A percentile compares a stretch with the other conserved stretches of the same genome.
Evolutionary conservation across 2,888 invertebrate genomes (phyloP).

Genomic region (Cosmopolites sordidus): DNA sequence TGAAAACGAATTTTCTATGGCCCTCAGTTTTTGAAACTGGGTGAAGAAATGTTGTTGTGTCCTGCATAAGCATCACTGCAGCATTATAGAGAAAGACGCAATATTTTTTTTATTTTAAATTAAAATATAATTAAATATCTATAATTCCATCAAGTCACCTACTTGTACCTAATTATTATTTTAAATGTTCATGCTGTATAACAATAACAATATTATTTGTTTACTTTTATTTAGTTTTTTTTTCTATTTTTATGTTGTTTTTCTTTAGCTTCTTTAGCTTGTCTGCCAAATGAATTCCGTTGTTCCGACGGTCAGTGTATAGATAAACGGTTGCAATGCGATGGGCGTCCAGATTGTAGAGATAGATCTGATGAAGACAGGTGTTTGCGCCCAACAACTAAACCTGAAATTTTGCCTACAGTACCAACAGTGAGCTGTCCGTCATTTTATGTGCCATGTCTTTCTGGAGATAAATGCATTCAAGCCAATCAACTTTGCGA

Average conservation of each 20-base stretch:
- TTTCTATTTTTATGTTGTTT: conserved; percentile 28
- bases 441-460: conserved; percentile 48
- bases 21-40: too few species aligned
- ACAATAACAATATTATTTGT: neutral
- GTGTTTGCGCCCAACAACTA: conserved; percentile 44
- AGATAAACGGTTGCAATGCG: conserved; percentile 54
- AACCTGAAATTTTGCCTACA: conserved; percentile 31
- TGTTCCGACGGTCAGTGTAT: conserved; percentile 62
- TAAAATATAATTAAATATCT: too few species aligned
- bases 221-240: conserved; percentile 25
- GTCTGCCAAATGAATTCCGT: conserved; percentile 61
- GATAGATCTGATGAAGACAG: conserved; percentile 57
- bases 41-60: too few species aligned
- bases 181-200: too few species aligned
- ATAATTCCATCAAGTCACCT: too few species aligned
- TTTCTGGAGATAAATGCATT: conserved; percentile 54
- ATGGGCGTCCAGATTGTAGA: conserved; percentile 57
- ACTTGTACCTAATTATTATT: too few species aligned
- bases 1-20: too few species aligned
- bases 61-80: too few species aligned
- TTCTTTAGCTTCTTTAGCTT: conserved; percentile 52
- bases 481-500: conserved; percentile 61
- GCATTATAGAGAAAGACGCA: too few species aligned
- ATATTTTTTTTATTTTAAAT: too few species aligned
- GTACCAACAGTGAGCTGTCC: conserved; percentile 40